phyloP scores from a whole-genome alignment of 1,140 invertebrate genomes.

The Drosophila eugracilis region DNA sequence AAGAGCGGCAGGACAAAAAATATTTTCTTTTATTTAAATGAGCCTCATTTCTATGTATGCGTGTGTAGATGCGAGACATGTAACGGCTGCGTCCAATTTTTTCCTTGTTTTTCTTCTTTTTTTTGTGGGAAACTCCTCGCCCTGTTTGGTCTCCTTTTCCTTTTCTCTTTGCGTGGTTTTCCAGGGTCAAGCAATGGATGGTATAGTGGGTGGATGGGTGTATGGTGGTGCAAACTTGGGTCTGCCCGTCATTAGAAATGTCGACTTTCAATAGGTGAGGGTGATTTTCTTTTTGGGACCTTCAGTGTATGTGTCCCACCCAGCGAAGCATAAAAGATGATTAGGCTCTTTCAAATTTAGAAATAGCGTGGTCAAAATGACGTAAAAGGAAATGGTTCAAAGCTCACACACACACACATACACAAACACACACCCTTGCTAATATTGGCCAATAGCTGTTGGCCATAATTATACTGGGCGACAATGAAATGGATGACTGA shows the following conservation, averaged over 20 bases:
- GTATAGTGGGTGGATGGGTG: not conserved
- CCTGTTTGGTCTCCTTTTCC: slow-evolving; percentile 15
- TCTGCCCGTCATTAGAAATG: slow-evolving; percentile 61
- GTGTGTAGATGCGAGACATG: slow-evolving; percentile 53
- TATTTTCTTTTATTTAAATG: slow-evolving; percentile 83
- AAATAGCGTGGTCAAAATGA: slow-evolving; percentile 55
- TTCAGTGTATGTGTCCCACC: slow-evolving; percentile 6
- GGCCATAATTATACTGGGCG: slow-evolving; percentile 66
- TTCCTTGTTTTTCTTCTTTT: not conserved
- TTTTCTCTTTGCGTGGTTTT: slow-evolving; percentile 23
- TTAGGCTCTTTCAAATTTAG: slow-evolving; percentile 71
- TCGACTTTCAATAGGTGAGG: slow-evolving; percentile 72
- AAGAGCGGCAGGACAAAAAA: slow-evolving; percentile 61
- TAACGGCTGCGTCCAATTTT: slow-evolving; percentile 59
- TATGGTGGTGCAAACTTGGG: not conserved
- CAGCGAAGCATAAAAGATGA: slow-evolving; percentile 72
- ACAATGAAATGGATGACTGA: slow-evolving; percentile 65
- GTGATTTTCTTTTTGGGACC: slow-evolving; percentile 2
- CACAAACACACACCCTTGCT: slow-evolving; percentile 4
- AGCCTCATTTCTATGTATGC: slow-evolving; percentile 54
- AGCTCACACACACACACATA: slow-evolving; percentile 15
- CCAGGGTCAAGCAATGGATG: slow-evolving; percentile 28
- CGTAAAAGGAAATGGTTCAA: slow-evolving; percentile 56
- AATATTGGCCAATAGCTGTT: slow-evolving; percentile 35
- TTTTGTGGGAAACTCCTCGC: slow-evolving; percentile 6